Percentiles rank a stretch among this genome's conserved stretches.
Evolutionary conservation across 2,797 vertebrate genomes (phyloP).

Genomic region (Melanotaenia boesemani): DNA sequence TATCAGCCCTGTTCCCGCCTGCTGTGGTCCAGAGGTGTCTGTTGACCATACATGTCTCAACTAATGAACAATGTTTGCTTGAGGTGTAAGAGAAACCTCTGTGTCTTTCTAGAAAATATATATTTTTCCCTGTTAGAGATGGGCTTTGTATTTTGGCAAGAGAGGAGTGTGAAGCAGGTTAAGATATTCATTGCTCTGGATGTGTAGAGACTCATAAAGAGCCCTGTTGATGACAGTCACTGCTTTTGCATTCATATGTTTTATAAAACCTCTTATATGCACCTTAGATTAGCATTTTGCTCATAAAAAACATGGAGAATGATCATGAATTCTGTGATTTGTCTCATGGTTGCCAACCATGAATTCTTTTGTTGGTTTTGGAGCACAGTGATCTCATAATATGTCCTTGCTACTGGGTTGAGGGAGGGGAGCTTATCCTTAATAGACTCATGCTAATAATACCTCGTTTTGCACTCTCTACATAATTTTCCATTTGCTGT

Average conservation of each 20-base stretch:
- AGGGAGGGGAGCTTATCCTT: conserved; percentile 56
- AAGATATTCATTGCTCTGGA: conserved; percentile 31
- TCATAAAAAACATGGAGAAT: conserved; percentile 24
- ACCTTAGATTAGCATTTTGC: conserved; percentile 10
- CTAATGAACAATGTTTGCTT: conserved; percentile 67
- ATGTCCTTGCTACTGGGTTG: conserved; percentile 41
- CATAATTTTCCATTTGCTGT: conserved; percentile 58
- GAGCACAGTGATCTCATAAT: conserved; percentile 34
- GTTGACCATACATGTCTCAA: conserved; percentile 76
- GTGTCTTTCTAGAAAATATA: conserved; percentile 38
- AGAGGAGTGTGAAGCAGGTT: conserved; percentile 20
- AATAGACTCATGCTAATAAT: conserved; percentile 62
- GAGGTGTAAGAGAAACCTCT: conserved; percentile 31
- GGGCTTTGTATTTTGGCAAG: conserved; percentile 23
- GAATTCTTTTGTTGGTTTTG: conserved; percentile 40
- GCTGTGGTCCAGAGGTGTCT: conserved; percentile 65
- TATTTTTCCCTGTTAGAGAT: conserved; percentile 38
- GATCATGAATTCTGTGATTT: conserved; percentile 18
- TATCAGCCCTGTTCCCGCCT: conserved; percentile 65
- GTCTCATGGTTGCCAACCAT: conserved; percentile 40
- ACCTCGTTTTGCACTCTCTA: conserved; percentile 38
- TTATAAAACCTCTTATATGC: conserved; percentile 22
- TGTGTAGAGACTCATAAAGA: conserved; percentile 25
- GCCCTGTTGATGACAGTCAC: conserved; percentile 6
- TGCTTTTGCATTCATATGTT: conserved; percentile 20